A percentile compares a stretch with the other conserved stretches of the same genome.
Evolutionary conservation across 2,113 vertebrate genomes (phyloP).

Genomic region (Colaptes auratus): DNA sequence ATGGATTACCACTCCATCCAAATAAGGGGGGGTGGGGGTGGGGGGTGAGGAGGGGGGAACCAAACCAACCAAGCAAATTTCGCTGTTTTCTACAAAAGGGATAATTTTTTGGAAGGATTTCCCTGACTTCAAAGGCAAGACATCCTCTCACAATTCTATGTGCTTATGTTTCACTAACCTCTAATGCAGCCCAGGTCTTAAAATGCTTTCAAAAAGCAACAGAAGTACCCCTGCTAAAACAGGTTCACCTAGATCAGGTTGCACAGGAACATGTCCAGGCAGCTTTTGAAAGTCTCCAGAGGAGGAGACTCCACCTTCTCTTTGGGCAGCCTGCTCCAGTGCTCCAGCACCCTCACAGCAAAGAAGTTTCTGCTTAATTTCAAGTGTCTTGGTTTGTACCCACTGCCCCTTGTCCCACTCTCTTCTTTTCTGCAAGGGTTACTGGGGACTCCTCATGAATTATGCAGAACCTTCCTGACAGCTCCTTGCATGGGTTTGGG

Average conservation of each 20-base stretch:
- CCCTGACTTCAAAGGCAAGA: neutral
- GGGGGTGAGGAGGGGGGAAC: too few species aligned
- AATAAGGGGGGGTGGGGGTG: neutral
- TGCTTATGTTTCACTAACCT: neutral
- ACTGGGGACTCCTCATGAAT: neutral
- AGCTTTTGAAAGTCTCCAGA: too few species aligned
- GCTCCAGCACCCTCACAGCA: too few species aligned
- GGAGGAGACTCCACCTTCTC: too few species aligned
- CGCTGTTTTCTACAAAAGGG: neutral
- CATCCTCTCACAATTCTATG: neutral
- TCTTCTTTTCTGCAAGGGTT: neutral
- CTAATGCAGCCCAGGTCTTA: neutral
- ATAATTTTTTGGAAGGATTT: neutral
- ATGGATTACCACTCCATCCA: neutral
- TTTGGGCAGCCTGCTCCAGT: too few species aligned
- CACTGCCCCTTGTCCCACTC: neutral
- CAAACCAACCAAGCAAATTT: neutral
- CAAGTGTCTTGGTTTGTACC: too few species aligned
- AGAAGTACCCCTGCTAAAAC: neutral
- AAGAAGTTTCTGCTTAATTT: too few species aligned
- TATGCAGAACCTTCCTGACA: neutral
- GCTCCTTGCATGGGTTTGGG: neutral
- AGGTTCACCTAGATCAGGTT: too few species aligned
- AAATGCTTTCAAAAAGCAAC: neutral
- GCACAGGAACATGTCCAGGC: too few species aligned